A percentile compares a stretch with the other conserved stretches of the same genome.
These are phyloP conservation scores for Diadophis punctatus DNA, from an alignment of 2,113 vertebrate species.

Conservation along the genomic window DNA sequence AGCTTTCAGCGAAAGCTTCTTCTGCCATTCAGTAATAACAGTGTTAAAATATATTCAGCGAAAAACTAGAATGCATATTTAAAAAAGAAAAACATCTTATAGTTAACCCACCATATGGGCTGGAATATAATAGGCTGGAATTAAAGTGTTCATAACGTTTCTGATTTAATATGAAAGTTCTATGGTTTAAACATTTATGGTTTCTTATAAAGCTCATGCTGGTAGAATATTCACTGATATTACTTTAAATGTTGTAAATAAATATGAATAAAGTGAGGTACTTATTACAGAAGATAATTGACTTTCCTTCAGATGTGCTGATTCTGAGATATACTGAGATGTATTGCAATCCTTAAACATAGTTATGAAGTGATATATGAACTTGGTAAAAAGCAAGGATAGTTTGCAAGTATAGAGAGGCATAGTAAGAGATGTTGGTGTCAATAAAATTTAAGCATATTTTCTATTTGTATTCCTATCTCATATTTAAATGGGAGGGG, in stretches of 20 bases:
- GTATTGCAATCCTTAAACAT: background rate
- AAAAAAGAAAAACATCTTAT: background rate
- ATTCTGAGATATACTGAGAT: background rate
- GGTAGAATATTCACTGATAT: background rate
- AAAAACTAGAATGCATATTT: background rate
- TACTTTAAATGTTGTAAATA: background rate
- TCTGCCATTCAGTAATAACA: background rate
- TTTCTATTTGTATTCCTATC: background rate
- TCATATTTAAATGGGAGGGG: background rate
- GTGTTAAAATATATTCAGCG: background rate
- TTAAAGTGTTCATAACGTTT: background rate
- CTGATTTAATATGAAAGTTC: background rate
- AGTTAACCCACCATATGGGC: background rate
- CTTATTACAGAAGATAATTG: background rate
- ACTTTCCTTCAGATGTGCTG: background rate
- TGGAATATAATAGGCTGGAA: background rate
- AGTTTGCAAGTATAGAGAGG: background rate
- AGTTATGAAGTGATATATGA: background rate
- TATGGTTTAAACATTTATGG: background rate
- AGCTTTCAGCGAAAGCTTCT: background rate
- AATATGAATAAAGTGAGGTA: background rate
- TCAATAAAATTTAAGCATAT: background rate
- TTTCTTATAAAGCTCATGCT: background rate
- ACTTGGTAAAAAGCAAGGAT: background rate
- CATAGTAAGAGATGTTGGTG: background rate